These are phyloP conservation scores for Syritta pipiens DNA, from an alignment of 2,888 invertebrate species.

Conservation along the genomic window DNA sequence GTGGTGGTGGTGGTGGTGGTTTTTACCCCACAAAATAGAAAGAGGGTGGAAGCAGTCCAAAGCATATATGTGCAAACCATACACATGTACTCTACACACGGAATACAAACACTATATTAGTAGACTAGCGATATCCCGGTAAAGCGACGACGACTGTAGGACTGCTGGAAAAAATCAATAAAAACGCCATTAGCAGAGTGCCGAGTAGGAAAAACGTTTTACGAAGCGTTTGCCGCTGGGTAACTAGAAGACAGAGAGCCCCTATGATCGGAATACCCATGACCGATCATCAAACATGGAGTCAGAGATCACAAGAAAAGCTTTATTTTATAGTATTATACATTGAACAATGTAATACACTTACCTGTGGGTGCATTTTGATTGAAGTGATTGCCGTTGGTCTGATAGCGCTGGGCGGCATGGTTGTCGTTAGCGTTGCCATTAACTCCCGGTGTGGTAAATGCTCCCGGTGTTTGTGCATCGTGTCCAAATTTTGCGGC, in stretches of 20 bases:
- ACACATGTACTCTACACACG: conserved; percentile 54
- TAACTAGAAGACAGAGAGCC: too few relatives aligned
- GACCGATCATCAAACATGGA: not conserved
- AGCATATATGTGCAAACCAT: conserved; percentile 53
- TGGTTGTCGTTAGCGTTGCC: conserved; percentile 77
- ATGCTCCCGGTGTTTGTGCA: conserved; percentile 78
- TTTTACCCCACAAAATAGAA: conserved; percentile 63
- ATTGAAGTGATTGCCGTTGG: conserved; percentile 79
- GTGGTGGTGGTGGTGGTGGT: conserved; percentile 43
- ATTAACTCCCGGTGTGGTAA: conserved; percentile 77
- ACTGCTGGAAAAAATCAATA: conserved; percentile 72
- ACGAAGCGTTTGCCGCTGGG: too few relatives aligned
- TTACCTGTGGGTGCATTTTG: conserved; percentile 79
- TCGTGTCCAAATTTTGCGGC: conserved; percentile 79
- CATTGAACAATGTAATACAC: too few relatives aligned
- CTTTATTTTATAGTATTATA: not conserved
- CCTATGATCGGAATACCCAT: too few relatives aligned
- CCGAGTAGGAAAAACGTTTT: conserved; percentile 35
- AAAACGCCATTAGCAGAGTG: conserved; percentile 72
- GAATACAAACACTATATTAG: conserved; percentile 65
- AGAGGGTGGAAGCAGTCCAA: conserved; percentile 60
- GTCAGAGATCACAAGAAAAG: not conserved
- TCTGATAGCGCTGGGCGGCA: conserved; percentile 79
- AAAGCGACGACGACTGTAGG: conserved; percentile 61
- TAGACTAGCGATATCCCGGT: conserved; percentile 67